Conservation (phyloP, 2,888 invertebrate species). For the Timandra comae region DNA sequence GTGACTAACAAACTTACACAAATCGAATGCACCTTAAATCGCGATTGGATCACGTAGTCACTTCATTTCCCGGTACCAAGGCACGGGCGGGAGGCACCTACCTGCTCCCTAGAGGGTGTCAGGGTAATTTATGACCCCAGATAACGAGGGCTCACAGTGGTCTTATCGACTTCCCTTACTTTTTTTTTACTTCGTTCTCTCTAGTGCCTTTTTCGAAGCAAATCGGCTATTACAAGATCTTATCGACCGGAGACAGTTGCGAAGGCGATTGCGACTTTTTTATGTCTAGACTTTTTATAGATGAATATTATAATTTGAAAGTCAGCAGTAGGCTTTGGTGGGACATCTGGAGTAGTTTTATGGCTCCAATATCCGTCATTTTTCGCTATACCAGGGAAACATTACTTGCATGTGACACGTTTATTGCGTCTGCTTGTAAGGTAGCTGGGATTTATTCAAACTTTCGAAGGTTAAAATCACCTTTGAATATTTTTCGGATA, state of each 20-base stretch:
- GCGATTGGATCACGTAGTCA: conserved; percentile 75
- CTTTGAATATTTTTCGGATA: too few species aligned
- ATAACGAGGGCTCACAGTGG: conserved; percentile 72
- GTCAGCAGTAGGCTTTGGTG: conserved; percentile 20
- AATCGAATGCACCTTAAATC: conserved; percentile 69
- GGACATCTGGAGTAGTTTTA: conserved; percentile 22
- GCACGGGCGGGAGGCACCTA: conserved; percentile 50
- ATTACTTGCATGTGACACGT: neutral
- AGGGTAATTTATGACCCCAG: conserved; percentile 71
- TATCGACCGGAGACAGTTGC: conserved; percentile 57
- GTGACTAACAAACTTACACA: conserved; percentile 44
- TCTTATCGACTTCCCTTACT: conserved; percentile 67
- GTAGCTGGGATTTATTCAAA: too few species aligned
- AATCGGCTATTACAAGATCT: conserved; percentile 59
- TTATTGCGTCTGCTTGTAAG: conserved; percentile 14
- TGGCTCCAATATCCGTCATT: conserved; percentile 3
- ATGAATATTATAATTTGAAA: conserved; percentile 26
- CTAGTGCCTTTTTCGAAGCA: conserved; percentile 56
- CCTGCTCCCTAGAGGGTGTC: conserved; percentile 67
- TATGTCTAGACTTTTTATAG: conserved; percentile 38
- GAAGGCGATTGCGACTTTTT: conserved; percentile 31
- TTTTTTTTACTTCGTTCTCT: conserved; percentile 57
- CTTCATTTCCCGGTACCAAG: conserved; percentile 63
- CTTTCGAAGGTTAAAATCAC: too few species aligned
- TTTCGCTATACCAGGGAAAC: conserved; percentile 2